Conservation (phyloP, 2,888 invertebrate genomes). For the Mactromeris polynyma region DNA sequence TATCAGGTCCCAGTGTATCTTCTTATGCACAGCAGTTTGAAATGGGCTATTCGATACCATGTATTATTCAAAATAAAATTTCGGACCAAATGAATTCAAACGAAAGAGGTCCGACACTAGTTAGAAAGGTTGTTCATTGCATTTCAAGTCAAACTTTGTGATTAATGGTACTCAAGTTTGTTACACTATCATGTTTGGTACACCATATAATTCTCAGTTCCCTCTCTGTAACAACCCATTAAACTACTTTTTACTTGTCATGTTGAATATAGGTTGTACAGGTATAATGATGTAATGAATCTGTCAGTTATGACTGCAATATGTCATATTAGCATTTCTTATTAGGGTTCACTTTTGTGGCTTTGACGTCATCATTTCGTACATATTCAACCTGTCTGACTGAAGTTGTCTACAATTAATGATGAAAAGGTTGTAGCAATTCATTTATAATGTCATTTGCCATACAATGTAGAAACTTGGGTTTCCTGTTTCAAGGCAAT, state of each 20-base stretch:
- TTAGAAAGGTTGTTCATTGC: no score
- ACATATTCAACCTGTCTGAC: neutral
- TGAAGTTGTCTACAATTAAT: neutral
- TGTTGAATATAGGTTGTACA: neutral
- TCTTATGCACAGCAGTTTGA: no score
- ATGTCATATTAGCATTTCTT: constrained; percentile 19
- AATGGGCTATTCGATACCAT: no score
- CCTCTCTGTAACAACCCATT: no score
- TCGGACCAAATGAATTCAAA: no score
- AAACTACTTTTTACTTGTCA: neutral
- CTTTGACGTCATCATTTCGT: constrained; percentile 8
- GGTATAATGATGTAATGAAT: neutral
- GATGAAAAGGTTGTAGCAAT: neutral
- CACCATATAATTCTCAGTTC: no score
- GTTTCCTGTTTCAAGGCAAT: neutral
- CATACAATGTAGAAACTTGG: neutral
- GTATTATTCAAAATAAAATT: no score
- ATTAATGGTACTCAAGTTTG: no score
- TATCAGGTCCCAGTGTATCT: no score
- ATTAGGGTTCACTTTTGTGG: neutral
- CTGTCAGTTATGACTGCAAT: constrained; percentile 1
- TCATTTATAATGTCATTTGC: neutral
- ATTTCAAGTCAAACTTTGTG: no score
- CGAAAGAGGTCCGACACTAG: no score
- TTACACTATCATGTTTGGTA: no score